Conservation (phyloP, 2,797 vertebrate species). For the Anniella stebbinsi region DNA sequence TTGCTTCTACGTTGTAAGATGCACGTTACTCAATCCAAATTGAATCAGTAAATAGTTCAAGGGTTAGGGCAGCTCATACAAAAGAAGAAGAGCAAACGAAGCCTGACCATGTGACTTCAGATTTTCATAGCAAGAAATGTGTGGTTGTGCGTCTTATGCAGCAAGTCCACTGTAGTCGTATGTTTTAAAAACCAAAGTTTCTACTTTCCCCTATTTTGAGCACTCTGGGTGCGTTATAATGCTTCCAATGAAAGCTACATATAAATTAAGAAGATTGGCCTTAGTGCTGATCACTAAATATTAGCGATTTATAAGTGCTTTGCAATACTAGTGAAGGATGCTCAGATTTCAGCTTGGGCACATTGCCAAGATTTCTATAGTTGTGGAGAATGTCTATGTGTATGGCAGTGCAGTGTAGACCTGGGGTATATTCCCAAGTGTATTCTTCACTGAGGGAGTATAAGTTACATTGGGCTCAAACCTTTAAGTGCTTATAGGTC, state of each 20-base stretch:
- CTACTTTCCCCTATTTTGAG: not conserved
- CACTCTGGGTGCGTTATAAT: not conserved
- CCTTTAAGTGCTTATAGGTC: not conserved
- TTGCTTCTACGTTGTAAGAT: slow-evolving; percentile 29
- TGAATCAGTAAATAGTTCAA: slow-evolving; percentile 5
- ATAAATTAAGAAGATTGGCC: not conserved
- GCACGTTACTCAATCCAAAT: slow-evolving; percentile 33
- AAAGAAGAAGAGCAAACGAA: not conserved
- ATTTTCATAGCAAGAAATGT: slow-evolving; percentile 4
- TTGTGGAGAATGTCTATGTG: not conserved
- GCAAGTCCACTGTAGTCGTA: not conserved
- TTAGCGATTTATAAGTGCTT: not conserved
- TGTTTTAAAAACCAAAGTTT: slow-evolving; percentile 42
- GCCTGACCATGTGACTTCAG: not conserved
- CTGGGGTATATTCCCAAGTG: not conserved
- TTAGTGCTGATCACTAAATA: not conserved
- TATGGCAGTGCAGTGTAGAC: not conserved
- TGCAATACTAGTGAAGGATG: not conserved
- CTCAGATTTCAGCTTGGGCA: not conserved
- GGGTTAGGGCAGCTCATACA: too few relatives aligned
- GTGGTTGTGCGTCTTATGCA: not conserved
- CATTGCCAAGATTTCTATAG: not conserved
- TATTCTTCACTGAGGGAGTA: not conserved
- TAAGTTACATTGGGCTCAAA: not conserved
- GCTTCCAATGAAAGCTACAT: not conserved